A percentile compares a stretch with the other conserved stretches of the same genome.
phyloP scores from a whole-genome alignment of 1,140 invertebrate species.

The Brachionus rotundiformis region DNA sequence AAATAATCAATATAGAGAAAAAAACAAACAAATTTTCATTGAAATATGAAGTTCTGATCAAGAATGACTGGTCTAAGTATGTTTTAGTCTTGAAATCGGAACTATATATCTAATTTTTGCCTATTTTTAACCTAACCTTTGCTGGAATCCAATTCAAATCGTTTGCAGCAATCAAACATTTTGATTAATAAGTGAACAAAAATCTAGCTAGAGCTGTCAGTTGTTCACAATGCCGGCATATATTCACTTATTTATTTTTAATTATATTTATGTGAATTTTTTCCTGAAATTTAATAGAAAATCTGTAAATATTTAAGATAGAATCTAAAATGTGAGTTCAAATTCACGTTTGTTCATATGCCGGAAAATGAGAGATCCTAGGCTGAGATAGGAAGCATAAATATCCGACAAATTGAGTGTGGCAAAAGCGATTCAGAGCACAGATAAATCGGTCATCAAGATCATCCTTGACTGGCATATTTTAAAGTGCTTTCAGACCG shows the following conservation, averaged over 20 bases:
- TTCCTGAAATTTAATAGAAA: conserved; percentile 25
- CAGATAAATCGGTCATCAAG: conserved; percentile 22
- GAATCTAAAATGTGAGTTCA: background rate
- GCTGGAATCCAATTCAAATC: background rate
- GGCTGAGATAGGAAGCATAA: conserved; percentile 9
- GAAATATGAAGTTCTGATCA: conserved; percentile 6
- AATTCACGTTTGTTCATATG: conserved; percentile 40
- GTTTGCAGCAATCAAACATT: conserved; percentile 11
- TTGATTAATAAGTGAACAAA: conserved; percentile 20
- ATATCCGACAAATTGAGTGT: conserved; percentile 31
- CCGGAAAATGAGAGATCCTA: conserved; percentile 28
- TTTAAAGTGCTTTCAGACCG: background rate
- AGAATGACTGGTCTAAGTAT: background rate
- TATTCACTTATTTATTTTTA: conserved; percentile 39
- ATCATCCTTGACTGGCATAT: background rate
- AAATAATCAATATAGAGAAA: conserved; percentile 28
- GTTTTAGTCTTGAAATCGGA: conserved; percentile 5
- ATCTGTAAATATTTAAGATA: conserved; percentile 35
- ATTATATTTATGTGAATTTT: conserved; percentile 32
- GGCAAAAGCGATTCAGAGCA: background rate
- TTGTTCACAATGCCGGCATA: background rate
- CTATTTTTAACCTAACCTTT: conserved; percentile 3
- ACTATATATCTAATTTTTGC: background rate
- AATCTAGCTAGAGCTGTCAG: background rate
- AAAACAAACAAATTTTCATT: conserved; percentile 12